Evolutionary conservation across 2,797 vertebrate genomes (phyloP).

Genomic region (Typhlichthys eigenmanni): DNA sequence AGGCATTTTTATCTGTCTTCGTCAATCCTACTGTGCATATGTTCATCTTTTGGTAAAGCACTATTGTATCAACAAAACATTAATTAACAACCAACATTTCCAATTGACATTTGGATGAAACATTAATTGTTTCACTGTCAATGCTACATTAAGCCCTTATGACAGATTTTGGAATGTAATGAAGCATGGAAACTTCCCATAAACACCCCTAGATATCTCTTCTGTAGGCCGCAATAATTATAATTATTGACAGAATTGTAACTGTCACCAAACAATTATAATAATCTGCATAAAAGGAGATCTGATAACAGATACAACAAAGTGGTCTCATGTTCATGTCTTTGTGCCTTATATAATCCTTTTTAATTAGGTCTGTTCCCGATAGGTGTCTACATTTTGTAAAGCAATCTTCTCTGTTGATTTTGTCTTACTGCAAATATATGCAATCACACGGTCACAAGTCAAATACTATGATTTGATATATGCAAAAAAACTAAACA

Average conservation of each 20-base stretch:
- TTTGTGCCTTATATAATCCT: constrained; percentile 11
- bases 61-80: constrained; percentile 30
- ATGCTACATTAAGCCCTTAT: constrained; percentile 75
- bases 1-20: constrained; percentile 1
- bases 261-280: constrained; percentile 24
- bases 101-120: constrained; percentile 40
- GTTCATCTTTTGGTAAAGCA: constrained; percentile 27
- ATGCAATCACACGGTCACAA: constrained; percentile 3
- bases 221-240: constrained; percentile 26
- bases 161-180: constrained; percentile 71
- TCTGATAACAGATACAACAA: constrained; percentile 38
- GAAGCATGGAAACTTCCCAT: constrained; percentile 56
- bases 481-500: constrained; percentile 35
- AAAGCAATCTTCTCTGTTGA: background rate
- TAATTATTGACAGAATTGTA: constrained; percentile 17
- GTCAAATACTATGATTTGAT: constrained; percentile 22
- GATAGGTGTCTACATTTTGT: constrained; percentile 15
- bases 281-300: constrained; percentile 56
- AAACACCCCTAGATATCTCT: constrained; percentile 29
- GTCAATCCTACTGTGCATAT: constrained; percentile 3
- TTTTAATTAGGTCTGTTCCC: constrained; percentile 13
- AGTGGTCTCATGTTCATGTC: constrained; percentile 41
- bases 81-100: constrained; percentile 30
- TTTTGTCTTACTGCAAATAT: constrained; percentile 2
- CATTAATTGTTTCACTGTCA: constrained; percentile 44